Evolutionary conservation across 2,113 vertebrate genomes (phyloP), one percentile per base, ranked within the genome.

Genomic region (Epinephelus cyanopodus): DNA sequence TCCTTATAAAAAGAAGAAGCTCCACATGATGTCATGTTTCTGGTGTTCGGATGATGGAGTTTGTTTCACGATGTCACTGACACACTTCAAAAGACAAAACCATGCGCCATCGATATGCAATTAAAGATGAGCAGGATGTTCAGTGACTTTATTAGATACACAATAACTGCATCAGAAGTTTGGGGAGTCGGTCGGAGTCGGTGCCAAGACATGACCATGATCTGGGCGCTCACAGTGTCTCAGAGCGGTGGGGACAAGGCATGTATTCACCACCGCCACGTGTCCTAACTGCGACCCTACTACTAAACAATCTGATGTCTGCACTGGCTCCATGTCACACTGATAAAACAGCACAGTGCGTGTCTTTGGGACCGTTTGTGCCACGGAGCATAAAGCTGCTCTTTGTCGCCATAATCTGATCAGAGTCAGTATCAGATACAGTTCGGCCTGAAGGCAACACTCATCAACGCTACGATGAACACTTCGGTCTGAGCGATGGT

Each of bases 401-500:
- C 66, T 82, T 71, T 67, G 63, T 74, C 9, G 48, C 10, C 7
- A 25, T 48, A 37, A 81, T 77, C 27, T 53, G n/a, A 83, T 80
- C 62, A 47, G 15, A 64, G n/a, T n/a, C 14, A 58, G 0, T 4
- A 39, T 52, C 9, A 2, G 65, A 37, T 50, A 14, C 3, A 15
- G 74, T n/a, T 63, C 5, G 13, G 72, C 65, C 60, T 71, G 1
- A 10, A 6, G 64, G 63, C 60, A 39, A 54, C 29, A 75, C 1
- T 68, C 2, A 12, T 60, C 65, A 67, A 48, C 19, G 1, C 45
- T 19, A 74, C 0, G 18, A 63, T 23, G 19, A 19, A 37, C 21
- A 56, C 18, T 57, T 21, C 52, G 1, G 3, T 12, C n/a, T 2
- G 9, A 6, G 23, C 10, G 74, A 3, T 3, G 39, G 37, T 54